Evolutionary conservation across 2,888 invertebrate species (phyloP).

Genomic region (Mythimna impura): DNA sequence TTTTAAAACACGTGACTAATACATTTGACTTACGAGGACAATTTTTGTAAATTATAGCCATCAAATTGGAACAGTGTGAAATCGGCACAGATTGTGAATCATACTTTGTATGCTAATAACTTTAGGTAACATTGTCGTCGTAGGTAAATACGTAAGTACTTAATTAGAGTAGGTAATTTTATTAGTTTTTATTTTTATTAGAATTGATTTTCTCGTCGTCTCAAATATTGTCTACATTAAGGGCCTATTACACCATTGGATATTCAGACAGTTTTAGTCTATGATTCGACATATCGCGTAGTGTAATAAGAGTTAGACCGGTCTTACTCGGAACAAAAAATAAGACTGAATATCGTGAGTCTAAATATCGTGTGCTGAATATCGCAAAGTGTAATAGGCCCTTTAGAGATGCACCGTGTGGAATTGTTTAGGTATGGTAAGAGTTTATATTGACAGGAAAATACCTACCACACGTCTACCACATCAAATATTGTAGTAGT

Average conservation of each 20-base stretch:
- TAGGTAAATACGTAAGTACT: not conserved
- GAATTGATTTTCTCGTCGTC: not conserved
- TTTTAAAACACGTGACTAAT: constrained; percentile 52
- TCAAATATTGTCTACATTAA: not conserved
- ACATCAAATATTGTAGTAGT: not conserved
- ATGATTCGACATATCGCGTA: no score
- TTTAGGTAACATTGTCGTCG: not conserved
- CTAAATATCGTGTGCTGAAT: no score
- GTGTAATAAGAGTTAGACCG: no score
- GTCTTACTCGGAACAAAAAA: no score
- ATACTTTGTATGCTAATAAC: constrained; percentile 16
- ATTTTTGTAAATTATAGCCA: constrained; percentile 45
- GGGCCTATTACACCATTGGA: no score
- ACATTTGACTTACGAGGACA: constrained; percentile 48
- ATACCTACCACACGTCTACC: not conserved
- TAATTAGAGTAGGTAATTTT: not conserved
- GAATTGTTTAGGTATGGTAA: not conserved
- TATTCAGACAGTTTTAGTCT: no score
- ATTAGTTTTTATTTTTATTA: not conserved
- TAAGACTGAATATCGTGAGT: no score
- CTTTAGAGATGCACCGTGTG: constrained; percentile 3
- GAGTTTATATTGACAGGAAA: not conserved
- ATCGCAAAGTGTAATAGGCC: no score
- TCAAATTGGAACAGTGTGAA: constrained; percentile 34
- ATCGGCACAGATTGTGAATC: constrained; percentile 31